Evolutionary conservation across 2,797 vertebrate genomes (phyloP).

Genomic region (Alfaro cultratus): DNA sequence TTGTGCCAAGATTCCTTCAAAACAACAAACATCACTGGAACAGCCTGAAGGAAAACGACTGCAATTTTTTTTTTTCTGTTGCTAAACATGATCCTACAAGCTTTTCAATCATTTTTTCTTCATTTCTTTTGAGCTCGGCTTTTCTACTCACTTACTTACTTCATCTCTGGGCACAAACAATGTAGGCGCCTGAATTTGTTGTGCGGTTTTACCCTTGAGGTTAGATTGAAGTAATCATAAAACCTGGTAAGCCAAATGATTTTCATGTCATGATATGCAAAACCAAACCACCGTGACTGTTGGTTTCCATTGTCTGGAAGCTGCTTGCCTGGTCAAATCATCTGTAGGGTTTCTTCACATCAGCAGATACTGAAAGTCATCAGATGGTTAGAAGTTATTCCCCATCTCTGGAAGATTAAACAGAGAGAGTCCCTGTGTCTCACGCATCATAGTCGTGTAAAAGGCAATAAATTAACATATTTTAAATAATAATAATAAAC

Average conservation of each 20-base stretch:
- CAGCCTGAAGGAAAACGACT: not conserved
- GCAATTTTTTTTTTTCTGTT: not conserved
- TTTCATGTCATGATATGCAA: not conserved
- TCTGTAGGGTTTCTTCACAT: not conserved
- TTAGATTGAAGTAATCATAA: not conserved
- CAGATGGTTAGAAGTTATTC: slow-evolving; percentile 3
- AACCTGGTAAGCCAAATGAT: not conserved
- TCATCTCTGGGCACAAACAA: not conserved
- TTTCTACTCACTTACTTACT: not conserved
- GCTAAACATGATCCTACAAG: not conserved
- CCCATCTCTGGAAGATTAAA: slow-evolving; percentile 8
- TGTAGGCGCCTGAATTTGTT: not conserved
- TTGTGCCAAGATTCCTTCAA: not conserved
- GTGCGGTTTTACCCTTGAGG: not conserved
- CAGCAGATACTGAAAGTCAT: not conserved
- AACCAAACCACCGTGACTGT: not conserved
- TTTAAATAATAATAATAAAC: slow-evolving; percentile 55
- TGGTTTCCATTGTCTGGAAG: not conserved
- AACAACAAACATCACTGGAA: not conserved
- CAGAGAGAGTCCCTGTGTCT: slow-evolving; percentile 19
- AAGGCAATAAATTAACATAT: slow-evolving; percentile 67
- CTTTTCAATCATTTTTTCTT: not conserved
- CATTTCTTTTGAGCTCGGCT: not conserved
- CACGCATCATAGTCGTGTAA: slow-evolving; percentile 7
- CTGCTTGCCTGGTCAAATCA: not conserved